Conservation (phyloP, 2,888 invertebrate species). For the Drosophila meridiana region DNA sequence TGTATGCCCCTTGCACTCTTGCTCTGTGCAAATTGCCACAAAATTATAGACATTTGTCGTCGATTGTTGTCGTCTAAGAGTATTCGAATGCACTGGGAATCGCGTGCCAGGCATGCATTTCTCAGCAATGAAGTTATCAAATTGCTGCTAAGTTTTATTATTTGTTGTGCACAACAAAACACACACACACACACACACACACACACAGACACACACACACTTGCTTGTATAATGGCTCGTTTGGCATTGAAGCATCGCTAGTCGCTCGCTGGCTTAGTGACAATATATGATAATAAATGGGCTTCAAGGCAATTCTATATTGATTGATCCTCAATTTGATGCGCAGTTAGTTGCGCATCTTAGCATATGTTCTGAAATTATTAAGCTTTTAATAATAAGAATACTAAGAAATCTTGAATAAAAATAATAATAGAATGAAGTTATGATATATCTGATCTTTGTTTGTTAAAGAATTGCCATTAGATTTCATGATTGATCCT, state of each 20-base stretch:
- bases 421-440: no score
- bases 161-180: conserved; percentile 24
- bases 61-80: conserved; percentile 18
- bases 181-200: conserved; percentile 4
- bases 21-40: conserved; percentile 24
- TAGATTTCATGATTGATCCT: neutral
- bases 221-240: conserved; percentile 4
- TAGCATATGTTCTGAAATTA: neutral
- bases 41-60: conserved; percentile 51
- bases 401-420: no score
- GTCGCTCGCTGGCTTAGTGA: neutral
- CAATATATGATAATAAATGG: neutral
- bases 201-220: neutral
- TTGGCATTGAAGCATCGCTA: conserved; percentile 19
- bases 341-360: neutral
- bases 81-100: conserved; percentile 17
- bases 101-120: conserved; percentile 36
- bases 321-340: conserved; percentile 9
- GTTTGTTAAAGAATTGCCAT: neutral
- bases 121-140: conserved; percentile 27
- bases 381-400: no score
- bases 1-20: conserved; percentile 11
- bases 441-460: no score
- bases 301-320: neutral
- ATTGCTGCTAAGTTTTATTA: conserved; percentile 12